These are phyloP conservation scores for Bradypus variegatus DNA, from an alignment of 2,797 vertebrate species.

Conservation along the genomic window DNA sequence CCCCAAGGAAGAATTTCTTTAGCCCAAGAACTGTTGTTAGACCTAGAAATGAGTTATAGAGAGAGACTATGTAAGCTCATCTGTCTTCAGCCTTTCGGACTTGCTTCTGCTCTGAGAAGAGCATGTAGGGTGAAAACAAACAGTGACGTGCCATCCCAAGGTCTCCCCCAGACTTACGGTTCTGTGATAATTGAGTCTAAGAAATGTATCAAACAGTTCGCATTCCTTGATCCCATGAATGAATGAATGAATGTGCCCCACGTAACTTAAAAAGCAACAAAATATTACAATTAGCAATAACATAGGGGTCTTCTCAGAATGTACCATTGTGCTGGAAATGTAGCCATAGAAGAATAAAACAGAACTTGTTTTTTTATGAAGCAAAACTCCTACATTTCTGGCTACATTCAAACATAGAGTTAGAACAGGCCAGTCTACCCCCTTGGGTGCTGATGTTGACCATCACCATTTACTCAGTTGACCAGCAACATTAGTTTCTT, in stretches of 20 bases:
- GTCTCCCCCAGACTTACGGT: background rate
- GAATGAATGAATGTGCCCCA: background rate
- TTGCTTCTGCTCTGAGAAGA: conserved; percentile 39
- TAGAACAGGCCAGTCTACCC: background rate
- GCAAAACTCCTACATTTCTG: background rate
- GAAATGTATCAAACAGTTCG: conserved; percentile 27
- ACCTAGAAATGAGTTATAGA: conserved; percentile 40
- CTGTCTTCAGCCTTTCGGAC: conserved; percentile 38
- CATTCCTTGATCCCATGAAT: background rate
- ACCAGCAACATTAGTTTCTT: background rate
- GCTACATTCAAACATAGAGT: background rate
- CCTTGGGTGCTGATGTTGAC: background rate
- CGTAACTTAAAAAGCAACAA: conserved; percentile 16
- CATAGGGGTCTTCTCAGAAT: background rate
- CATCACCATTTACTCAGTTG: background rate
- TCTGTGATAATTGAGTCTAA: conserved; percentile 37
- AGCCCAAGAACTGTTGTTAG: conserved; percentile 44
- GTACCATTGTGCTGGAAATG: background rate
- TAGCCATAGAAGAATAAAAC: background rate
- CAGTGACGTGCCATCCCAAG: conserved; percentile 30
- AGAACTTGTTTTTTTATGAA: background rate
- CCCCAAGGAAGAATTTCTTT: conserved; percentile 39
- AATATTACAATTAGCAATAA: background rate
- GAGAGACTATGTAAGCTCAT: conserved; percentile 24
- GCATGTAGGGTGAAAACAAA: conserved; percentile 28